These are phyloP conservation scores for Epsilonema sp. DNA, from an alignment of 2,888 invertebrate species.

Conservation along the genomic window DNA sequence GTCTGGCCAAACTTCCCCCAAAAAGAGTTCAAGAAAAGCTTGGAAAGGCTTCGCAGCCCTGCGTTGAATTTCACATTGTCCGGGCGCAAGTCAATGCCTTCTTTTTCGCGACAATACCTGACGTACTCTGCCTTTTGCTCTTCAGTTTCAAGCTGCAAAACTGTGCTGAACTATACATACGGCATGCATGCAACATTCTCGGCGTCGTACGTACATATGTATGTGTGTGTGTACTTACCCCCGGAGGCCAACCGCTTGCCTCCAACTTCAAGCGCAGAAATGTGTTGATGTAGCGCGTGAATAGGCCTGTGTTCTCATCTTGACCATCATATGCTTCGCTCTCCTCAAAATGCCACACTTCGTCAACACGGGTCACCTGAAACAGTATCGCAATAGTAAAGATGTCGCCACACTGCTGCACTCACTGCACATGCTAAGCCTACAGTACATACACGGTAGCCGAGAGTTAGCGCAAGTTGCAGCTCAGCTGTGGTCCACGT, in stretches of 20 bases:
- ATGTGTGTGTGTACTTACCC: too few relatives aligned
- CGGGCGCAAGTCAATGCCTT: neutral
- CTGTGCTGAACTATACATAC: too few relatives aligned
- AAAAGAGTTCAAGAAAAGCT: slow-evolving; percentile 11
- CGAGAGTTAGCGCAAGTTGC: slow-evolving; percentile 13
- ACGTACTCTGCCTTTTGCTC: slow-evolving; percentile 11
- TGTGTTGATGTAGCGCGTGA: slow-evolving; percentile 14
- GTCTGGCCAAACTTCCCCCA: slow-evolving; percentile 14
- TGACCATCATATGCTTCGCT: neutral
- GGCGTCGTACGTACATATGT: too few relatives aligned
- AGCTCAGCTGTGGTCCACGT: slow-evolving; percentile 19
- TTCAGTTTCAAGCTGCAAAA: too few relatives aligned
- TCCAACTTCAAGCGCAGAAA: slow-evolving; percentile 19
- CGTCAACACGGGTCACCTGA: neutral
- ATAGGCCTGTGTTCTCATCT: too few relatives aligned
- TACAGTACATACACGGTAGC: too few relatives aligned
- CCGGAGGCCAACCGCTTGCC: slow-evolving; percentile 18
- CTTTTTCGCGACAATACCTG: neutral
- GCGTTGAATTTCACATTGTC: neutral
- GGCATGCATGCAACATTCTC: too few relatives aligned
- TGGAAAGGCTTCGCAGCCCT: too few relatives aligned
- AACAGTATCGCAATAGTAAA: too few relatives aligned
- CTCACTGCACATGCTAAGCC: too few relatives aligned
- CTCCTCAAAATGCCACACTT: neutral
- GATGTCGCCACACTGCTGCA: too few relatives aligned